A percentile compares a stretch with the other conserved stretches of the same genome.
Conservation (phyloP, 1,140 invertebrate genomes). For the Harlomillsia oculata region DNA sequence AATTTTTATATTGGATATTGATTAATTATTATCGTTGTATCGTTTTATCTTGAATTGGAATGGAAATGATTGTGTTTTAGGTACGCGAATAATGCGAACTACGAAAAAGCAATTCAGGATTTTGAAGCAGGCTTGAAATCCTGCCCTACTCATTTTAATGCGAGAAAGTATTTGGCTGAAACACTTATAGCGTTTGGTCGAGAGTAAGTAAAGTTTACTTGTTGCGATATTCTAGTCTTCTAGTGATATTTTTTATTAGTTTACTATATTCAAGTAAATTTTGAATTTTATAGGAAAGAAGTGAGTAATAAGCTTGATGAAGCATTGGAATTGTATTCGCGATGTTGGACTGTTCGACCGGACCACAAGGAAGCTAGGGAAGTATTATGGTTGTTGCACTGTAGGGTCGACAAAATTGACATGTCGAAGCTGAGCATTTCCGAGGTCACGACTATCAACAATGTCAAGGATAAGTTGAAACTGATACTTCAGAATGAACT, state of each 20-base stretch:
- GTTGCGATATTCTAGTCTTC: too few species aligned
- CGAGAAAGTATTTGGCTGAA: conserved; percentile 85
- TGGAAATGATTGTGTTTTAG: conserved; percentile 39
- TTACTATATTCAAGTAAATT: background rate
- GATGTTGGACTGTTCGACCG: conserved; percentile 66
- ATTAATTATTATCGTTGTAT: background rate
- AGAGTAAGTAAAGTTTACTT: conserved; percentile 51
- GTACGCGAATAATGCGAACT: conserved; percentile 86
- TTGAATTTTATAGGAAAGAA: conserved; percentile 28
- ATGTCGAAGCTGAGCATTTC: conserved; percentile 49
- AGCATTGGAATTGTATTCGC: conserved; percentile 70
- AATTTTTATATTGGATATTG: conserved; percentile 40
- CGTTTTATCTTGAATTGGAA: background rate
- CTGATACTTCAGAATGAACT: conserved; percentile 45
- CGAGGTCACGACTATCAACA: conserved; percentile 45
- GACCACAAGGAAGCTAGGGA: conserved; percentile 74
- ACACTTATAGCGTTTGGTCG: conserved; percentile 72
- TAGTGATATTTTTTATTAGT: too few species aligned
- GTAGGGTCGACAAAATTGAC: conserved; percentile 45
- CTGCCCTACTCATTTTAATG: conserved; percentile 85
- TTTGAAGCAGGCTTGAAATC: conserved; percentile 81
- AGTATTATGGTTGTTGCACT: conserved; percentile 64
- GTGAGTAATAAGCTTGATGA: conserved; percentile 42
- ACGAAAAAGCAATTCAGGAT: conserved; percentile 85
- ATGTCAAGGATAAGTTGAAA: conserved; percentile 55